Evolutionary conservation across 1,140 invertebrate species (phyloP), one percentile per base, ranked within the genome.

Genomic region (Samia ricini): DNA sequence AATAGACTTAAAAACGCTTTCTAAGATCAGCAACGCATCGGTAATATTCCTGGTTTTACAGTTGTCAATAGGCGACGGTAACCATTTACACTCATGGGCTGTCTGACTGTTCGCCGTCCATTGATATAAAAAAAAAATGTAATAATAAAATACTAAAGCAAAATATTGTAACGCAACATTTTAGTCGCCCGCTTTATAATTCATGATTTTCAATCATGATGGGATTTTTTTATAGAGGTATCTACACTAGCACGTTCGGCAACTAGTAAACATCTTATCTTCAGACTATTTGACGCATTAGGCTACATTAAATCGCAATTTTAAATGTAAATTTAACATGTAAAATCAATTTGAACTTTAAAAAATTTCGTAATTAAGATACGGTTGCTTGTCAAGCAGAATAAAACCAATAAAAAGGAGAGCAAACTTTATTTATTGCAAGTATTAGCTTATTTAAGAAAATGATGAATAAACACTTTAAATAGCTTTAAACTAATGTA

Each of bases 191-290:
- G 26, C 48, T 23, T 24, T 54, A 33, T 33, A 36, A 61, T 62
- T 56, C 56, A 26, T 50, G 24, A 42, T 29, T 42, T 29, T 57
- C 23, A 36, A 48, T 64, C 64, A 60, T 71, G 64, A 62, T 54
- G 62, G 36, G 42, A 64, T 63, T 71, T 71, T 36, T 42, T 71
- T 71, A 61, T 64, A 51, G 56, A 64, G 56, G 62, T 26, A 67
- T 10, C 26, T 29, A 8, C 26, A 29, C 60, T 24, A 55, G 26
- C 23, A 21, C 12, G 19, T 24, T 50, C 20, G 50, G n/a, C n/a
- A 61, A 24, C 57, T 19, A 48, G 24, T 56, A 59, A 1, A 42
- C n/a, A 49, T 12, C 6, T 49, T 12, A 52, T 48, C n/a, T 49
- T 10, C 12, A 56, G 24, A 48, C 18, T 6, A 59, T 36, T 62